Evolutionary conservation across 2,888 invertebrate genomes (phyloP).

Genomic region (Cecidostiba fungosa): DNA sequence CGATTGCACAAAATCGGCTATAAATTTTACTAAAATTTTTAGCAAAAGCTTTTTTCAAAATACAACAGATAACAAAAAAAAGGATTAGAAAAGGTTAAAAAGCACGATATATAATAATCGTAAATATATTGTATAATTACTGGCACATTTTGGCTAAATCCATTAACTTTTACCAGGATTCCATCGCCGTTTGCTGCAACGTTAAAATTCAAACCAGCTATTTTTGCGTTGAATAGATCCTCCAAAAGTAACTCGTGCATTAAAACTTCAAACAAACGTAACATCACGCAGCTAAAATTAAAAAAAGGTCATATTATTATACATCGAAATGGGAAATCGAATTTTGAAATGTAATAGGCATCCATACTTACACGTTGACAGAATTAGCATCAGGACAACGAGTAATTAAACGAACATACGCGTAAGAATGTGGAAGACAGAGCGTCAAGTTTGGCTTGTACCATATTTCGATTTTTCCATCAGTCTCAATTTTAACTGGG

Average conservation of each 20-base stretch:
- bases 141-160: conserved; percentile 88
- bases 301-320: background rate
- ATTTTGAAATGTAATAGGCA: background rate
- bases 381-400: conserved; percentile 83
- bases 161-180: conserved; percentile 84
- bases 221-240: conserved; percentile 87
- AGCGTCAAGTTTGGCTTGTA: conserved; percentile 92
- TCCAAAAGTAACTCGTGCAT: conserved; percentile 83
- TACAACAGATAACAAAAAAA: conserved; percentile 57
- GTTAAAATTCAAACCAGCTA: conserved; percentile 85
- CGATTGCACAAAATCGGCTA: conserved; percentile 82
- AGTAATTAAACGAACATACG: conserved; percentile 88
- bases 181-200: conserved; percentile 86
- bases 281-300: conserved; percentile 77
- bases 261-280: conserved; percentile 83
- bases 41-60: conserved; percentile 83
- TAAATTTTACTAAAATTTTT: conserved; percentile 85
- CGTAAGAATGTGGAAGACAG: conserved; percentile 88
- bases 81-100: background rate
- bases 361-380: conserved; percentile 83
- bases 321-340: background rate
- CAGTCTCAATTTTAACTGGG: conserved; percentile 83
- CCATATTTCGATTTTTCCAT: conserved; percentile 86
- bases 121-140: conserved; percentile 79
- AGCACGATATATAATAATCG: conserved; percentile 2